Evolutionary conservation across 53 echinoderm and acorn worm species (phyloP).

Genomic region (Patiria pectinifera): DNA sequence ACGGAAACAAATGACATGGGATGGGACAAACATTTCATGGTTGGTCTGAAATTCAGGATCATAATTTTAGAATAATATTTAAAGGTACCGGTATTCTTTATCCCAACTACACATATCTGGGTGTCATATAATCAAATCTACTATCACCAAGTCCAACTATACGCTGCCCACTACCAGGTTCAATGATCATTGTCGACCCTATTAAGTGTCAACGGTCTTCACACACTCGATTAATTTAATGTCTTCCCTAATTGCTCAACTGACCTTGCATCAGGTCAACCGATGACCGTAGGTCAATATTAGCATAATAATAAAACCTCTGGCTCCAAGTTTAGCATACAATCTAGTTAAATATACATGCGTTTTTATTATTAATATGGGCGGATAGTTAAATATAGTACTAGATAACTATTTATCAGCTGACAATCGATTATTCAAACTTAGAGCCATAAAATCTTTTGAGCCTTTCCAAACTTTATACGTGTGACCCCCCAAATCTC

Average conservation of each 20-base stretch:
- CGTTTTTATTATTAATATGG: background rate
- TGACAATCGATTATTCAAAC: background rate
- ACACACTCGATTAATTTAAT: background rate
- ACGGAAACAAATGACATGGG: too few relatives aligned
- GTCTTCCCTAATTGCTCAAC: background rate
- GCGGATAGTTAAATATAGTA: conserved; percentile 2
- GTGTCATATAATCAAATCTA: too few relatives aligned
- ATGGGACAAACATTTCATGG: too few relatives aligned
- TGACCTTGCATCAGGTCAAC: conserved; percentile 38
- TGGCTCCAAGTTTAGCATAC: background rate
- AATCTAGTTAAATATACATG: background rate
- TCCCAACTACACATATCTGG: background rate
- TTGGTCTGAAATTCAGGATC: too few relatives aligned
- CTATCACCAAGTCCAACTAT: too few relatives aligned
- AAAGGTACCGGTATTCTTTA: background rate
- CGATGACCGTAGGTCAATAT: conserved; percentile 17
- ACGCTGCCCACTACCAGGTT: background rate
- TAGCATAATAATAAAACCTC: background rate
- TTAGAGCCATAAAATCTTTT: conserved; percentile 5
- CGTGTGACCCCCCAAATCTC: conserved; percentile 3
- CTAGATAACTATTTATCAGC: conserved; percentile 5
- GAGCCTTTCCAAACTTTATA: background rate
- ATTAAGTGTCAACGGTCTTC: too few relatives aligned
- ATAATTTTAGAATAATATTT: too few relatives aligned
- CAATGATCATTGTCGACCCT: too few relatives aligned